phyloP scores from a whole-genome alignment of 2,113 vertebrate species.

The Alectura lathami region DNA sequence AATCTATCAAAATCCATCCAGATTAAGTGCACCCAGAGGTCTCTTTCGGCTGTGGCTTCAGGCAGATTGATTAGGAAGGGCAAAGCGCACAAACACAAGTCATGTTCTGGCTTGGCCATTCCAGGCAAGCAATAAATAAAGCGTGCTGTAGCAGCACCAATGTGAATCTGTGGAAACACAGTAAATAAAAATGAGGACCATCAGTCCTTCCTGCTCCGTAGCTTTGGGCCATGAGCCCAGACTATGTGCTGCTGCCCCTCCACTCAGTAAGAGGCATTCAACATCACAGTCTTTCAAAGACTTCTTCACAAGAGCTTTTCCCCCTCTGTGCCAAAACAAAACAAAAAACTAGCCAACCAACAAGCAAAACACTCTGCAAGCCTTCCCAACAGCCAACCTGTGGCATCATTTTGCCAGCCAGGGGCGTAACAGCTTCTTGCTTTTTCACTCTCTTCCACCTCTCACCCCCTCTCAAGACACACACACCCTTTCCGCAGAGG shows the following conservation, averaged over 20 bases:
- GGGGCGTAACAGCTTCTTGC: neutral
- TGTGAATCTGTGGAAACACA: neutral
- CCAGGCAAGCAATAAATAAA: conserved; percentile 13
- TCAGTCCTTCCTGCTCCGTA: neutral
- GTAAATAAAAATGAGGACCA: neutral
- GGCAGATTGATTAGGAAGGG: conserved; percentile 43
- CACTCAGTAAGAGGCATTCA: neutral
- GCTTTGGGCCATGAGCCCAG: neutral
- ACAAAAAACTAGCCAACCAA: neutral
- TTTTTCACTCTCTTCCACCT: neutral
- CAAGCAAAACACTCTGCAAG: neutral
- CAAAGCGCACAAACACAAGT: conserved; percentile 28
- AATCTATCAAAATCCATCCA: conserved; percentile 12
- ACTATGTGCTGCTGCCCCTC: neutral
- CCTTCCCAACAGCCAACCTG: neutral
- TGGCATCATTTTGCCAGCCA: neutral
- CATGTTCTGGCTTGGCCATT: conserved; percentile 5
- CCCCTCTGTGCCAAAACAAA: neutral
- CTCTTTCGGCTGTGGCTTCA: neutral
- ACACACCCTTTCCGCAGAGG: neutral
- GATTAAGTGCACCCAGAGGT: conserved; percentile 31
- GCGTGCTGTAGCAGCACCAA: neutral
- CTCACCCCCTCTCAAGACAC: fast-evolving
- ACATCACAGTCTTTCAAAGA: neutral
- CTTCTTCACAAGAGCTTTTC: neutral